Base-by-base conservation (phyloP, 2,797 vertebrate species). In the Typhlichthys eigenmanni region DNA sequence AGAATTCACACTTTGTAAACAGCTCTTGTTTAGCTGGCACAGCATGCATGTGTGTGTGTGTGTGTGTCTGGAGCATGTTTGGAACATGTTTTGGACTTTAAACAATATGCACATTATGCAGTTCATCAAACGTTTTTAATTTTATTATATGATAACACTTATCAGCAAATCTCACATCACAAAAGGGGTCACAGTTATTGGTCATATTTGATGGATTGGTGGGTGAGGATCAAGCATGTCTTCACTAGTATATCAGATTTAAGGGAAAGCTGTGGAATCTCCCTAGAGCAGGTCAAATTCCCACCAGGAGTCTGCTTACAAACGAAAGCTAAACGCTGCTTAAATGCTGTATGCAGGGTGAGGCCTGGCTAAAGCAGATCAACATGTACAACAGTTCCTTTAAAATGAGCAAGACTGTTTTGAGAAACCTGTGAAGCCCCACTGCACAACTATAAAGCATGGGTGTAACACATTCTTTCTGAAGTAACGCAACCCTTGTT, bases 201-300 rank as follows among this genome's bases (percentile, higher is more conserved):
- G 38, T 9, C 38, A 43, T 38, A 43, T 43, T 7, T 43, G 38
- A 43, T 43, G 38, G 38, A 43, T 43, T 43, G 38, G 38, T 43
- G 38, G 38, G 38, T 38, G 57, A 45, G 32, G 16, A 13, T 43
- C 38, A 7, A 43, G 7, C 38, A 43, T 43, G 38, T 43, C 38
- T 43, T 43, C 9, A 43, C 38, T 43, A 43, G 38, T 9, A 43
- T 43, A 9, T 47, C 11, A 17, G 46, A 48, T 65, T 10, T 17
- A 55, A 54, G 16, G 24, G 52, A 51, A 57, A 66, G 47, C 54
- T 43, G 38, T 55, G 47, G 29, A 13, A 51, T 76, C 61, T 51
- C 61, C 75, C 72, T 65, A 56, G 66, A 72, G 74, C 66, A 53
- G 1, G 62, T 72, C 83, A 83, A 87, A 52, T 54, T 83, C 69